phyloP scores from a whole-genome alignment of 2,797 vertebrate genomes.

The Intellagama lesueurii region DNA sequence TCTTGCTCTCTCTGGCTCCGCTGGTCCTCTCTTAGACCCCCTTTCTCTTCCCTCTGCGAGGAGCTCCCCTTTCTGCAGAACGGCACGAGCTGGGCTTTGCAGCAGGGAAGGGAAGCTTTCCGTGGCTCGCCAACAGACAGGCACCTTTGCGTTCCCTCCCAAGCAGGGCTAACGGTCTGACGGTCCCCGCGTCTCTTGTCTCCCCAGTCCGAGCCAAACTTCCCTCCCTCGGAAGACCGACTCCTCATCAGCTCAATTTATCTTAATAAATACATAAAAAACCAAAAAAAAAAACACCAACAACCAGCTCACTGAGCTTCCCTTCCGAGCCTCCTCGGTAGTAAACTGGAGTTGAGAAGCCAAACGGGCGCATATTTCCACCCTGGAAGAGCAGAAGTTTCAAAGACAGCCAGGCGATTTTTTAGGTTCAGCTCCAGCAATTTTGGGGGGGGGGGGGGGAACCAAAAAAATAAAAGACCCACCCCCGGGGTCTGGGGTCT shows the following conservation, averaged over 20 bases:
- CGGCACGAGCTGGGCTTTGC: slow-evolving; percentile 44
- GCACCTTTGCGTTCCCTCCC: background rate
- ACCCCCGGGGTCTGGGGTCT: background rate
- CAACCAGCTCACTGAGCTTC: too few species aligned
- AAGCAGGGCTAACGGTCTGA: background rate
- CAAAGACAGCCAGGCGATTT: background rate
- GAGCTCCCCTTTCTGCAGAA: slow-evolving; percentile 33
- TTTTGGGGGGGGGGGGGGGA: too few species aligned
- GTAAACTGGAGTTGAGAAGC: background rate
- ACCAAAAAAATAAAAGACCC: background rate
- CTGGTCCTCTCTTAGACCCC: background rate
- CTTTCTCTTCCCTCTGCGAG: background rate
- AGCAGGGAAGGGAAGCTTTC: background rate
- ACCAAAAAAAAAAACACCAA: too few species aligned
- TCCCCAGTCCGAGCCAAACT: too few species aligned
- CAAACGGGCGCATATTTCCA: background rate
- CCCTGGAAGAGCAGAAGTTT: background rate
- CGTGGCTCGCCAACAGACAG: background rate
- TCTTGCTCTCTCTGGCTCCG: too few species aligned
- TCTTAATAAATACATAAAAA: too few species aligned
- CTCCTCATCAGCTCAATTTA: too few species aligned
- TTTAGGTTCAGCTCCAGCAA: background rate
- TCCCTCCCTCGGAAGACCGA: too few species aligned
- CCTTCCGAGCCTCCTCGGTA: background rate
- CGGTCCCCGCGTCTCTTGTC: background rate